A percentile compares a stretch with the other conserved stretches of the same genome.
These are phyloP conservation scores for Pseudopleuronectes americanus DNA, from an alignment of 2,797 vertebrate genomes.

Conservation along the genomic window DNA sequence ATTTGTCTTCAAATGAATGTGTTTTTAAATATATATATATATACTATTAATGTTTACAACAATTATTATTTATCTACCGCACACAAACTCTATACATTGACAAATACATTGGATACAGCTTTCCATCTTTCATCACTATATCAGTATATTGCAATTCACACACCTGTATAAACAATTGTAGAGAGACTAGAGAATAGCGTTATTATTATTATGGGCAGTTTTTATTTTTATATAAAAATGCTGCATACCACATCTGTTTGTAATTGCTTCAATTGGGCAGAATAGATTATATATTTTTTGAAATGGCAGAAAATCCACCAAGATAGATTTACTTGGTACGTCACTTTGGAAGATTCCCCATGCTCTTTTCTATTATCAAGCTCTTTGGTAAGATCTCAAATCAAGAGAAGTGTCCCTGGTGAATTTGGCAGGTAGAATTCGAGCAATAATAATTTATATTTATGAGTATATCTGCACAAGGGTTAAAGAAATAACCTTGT, in stretches of 20 bases:
- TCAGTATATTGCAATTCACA: neutral
- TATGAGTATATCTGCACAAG: neutral
- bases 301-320: constrained; percentile 15
- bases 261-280: constrained; percentile 14
- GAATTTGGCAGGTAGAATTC: neutral
- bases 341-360: neutral
- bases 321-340: neutral
- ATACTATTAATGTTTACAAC: neutral
- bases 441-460: neutral
- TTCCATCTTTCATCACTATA: neutral
- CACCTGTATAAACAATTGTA: neutral
- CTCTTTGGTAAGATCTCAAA: neutral
- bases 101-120: neutral
- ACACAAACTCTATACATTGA: neutral
- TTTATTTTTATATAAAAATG: neutral
- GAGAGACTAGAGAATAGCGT: too few species aligned
- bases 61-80: neutral
- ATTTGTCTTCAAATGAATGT: constrained; percentile 1
- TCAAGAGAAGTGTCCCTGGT: neutral
- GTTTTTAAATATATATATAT: neutral
- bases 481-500: neutral
- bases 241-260: constrained; percentile 14
- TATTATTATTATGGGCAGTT: neutral
- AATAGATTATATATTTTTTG: neutral
- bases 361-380: neutral